Conservation (phyloP, 1,140 invertebrate genomes). For the Gerris buenoi region DNA sequence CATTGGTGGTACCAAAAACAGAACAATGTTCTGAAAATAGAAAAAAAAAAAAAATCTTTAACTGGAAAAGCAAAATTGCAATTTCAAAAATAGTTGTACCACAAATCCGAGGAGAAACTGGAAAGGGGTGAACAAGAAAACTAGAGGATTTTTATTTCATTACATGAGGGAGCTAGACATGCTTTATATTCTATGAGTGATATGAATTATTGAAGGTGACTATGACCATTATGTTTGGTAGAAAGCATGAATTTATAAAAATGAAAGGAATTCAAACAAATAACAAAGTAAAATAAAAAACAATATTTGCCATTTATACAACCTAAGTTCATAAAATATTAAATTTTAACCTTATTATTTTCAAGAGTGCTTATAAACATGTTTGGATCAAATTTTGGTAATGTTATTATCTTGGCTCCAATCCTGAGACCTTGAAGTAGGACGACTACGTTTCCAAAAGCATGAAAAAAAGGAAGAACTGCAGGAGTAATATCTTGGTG, state of each 20-base stretch:
- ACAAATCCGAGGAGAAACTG: too few species aligned
- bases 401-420: neutral
- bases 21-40: constrained; percentile 4
- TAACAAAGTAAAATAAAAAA: neutral
- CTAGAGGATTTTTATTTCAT: too few species aligned
- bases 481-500: constrained; percentile 37
- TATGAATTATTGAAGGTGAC: too few species aligned
- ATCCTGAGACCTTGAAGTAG: constrained; percentile 24
- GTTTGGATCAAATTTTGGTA: neutral
- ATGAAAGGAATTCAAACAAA: neutral
- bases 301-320: neutral
- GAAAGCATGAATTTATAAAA: neutral
- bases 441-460: constrained; percentile 55
- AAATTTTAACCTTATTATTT: neutral
- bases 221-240: neutral
- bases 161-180: too few species aligned
- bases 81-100: too few species aligned
- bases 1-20: constrained; percentile 52
- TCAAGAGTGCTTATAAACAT: neutral
- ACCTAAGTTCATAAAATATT: too few species aligned
- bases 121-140: too few species aligned
- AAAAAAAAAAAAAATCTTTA: too few species aligned
- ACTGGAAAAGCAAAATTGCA: too few species aligned
- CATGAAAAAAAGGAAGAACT: constrained; percentile 71
- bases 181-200: too few species aligned